Evolutionary conservation across 2,113 vertebrate genomes (phyloP).

Genomic region (Pteronura brasiliensis): DNA sequence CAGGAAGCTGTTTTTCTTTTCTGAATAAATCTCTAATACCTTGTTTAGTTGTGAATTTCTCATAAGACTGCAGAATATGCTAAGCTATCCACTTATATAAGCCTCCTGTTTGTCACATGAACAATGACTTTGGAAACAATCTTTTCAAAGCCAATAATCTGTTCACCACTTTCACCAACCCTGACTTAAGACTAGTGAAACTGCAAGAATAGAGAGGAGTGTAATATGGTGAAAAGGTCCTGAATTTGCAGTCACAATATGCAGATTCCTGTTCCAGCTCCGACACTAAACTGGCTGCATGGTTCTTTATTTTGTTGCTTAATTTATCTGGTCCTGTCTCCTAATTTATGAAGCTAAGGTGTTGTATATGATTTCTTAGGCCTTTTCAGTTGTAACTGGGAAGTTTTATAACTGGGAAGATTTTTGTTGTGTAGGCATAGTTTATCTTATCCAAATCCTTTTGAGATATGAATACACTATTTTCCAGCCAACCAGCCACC

Average conservation of each 20-base stretch:
- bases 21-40: constrained; percentile 18
- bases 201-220: neutral
- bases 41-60: constrained; percentile 42
- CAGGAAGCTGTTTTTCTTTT: neutral
- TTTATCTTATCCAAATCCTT: neutral
- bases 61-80: neutral
- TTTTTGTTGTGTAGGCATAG: neutral
- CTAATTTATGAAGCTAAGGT: constrained; percentile 17
- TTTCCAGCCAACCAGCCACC: neutral
- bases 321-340: neutral
- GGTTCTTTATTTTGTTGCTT: neutral
- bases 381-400: neutral
- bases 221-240: neutral
- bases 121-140: constrained; percentile 5
- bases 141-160: neutral
- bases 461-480: neutral
- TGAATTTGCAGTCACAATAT: neutral
- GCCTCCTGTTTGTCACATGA: neutral
- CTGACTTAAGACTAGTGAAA: neutral
- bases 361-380: neutral
- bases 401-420: neutral
- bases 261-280: neutral
- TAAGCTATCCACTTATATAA: neutral
- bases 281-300: neutral
- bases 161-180: constrained; percentile 1